These are phyloP conservation scores for Pachydiplax longipennis DNA, from an alignment of 2,888 invertebrate genomes.

Conservation along the genomic window DNA sequence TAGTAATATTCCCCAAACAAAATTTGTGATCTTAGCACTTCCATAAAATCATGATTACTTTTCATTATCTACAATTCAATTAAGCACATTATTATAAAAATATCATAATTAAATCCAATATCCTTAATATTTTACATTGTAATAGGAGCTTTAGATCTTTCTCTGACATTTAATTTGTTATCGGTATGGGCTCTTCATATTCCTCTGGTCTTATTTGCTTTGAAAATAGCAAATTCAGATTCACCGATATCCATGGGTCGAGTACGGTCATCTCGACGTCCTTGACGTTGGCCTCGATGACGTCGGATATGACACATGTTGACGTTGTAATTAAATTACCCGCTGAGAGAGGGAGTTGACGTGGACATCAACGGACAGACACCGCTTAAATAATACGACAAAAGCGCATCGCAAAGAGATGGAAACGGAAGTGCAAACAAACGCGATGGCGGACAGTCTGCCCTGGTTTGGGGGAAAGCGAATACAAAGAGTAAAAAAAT, in stretches of 20 bases:
- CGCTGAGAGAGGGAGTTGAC: not conserved
- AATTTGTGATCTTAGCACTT: no score
- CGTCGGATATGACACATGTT: not conserved
- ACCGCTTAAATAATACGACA: not conserved
- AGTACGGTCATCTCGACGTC: not conserved
- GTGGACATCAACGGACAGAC: not conserved
- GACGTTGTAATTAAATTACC: not conserved
- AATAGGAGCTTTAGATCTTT: no score
- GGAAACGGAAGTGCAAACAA: conserved; percentile 27
- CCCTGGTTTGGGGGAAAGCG: not conserved
- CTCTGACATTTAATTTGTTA: no score
- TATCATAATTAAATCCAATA: no score
- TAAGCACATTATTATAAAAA: no score
- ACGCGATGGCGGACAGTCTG: not conserved
- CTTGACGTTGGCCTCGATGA: not conserved
- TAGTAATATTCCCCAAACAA: no score
- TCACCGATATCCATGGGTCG: not conserved
- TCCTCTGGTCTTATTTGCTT: no score
- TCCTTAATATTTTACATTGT: no score
- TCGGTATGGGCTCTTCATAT: no score
- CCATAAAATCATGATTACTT: no score
- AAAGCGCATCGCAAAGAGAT: not conserved
- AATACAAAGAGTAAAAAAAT: not conserved
- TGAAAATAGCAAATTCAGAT: no score
- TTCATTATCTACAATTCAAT: no score